Conservation (phyloP, 2,888 invertebrate genomes). For the Drosophila dives region DNA sequence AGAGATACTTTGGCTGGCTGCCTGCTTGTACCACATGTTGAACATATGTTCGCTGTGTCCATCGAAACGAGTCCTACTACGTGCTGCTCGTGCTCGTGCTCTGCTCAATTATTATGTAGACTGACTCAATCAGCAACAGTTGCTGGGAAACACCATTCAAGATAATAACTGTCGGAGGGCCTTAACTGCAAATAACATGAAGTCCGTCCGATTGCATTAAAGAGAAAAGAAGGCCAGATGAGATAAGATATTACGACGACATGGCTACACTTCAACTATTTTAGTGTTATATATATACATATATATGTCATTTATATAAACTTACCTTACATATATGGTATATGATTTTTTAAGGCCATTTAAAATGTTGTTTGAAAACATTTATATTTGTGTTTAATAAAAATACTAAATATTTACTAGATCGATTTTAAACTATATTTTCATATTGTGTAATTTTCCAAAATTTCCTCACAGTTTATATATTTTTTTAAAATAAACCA, state of each 20-base stretch:
- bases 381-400: not conserved
- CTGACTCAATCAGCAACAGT: constrained; percentile 25
- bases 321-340: not conserved
- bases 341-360: not conserved
- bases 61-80: constrained; percentile 38
- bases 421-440: too few species aligned
- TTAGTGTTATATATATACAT: not conserved
- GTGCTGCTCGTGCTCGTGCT: constrained; percentile 41
- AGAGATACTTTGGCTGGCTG: constrained; percentile 26
- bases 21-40: constrained; percentile 41
- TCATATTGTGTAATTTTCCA: too few species aligned
- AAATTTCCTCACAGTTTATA: too few species aligned
- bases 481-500: too few species aligned
- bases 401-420: not conserved
- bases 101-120: constrained; percentile 7
- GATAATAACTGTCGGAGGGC: constrained; percentile 38
- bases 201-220: constrained; percentile 20
- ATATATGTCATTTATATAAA: not conserved
- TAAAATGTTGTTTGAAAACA: not conserved
- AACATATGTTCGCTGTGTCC: constrained; percentile 41
- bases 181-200: constrained; percentile 4
- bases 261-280: not conserved
- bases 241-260: constrained; percentile 4
- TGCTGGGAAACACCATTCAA: constrained; percentile 23
- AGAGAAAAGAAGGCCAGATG: constrained; percentile 1